Base-by-base conservation (phyloP, 2,113 vertebrate genomes). In the Gracilinanus agilis region DNA sequence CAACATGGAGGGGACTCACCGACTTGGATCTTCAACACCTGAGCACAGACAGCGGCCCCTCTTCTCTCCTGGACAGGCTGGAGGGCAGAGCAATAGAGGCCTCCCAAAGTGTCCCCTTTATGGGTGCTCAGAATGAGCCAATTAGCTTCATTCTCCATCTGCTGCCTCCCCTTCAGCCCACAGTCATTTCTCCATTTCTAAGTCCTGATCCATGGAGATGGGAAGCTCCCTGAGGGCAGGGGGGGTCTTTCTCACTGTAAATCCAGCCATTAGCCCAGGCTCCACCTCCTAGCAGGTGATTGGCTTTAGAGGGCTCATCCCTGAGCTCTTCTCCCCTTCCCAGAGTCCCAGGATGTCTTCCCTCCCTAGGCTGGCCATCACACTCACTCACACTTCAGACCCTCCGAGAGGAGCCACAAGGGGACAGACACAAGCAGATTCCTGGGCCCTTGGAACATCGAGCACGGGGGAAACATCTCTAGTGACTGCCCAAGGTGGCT, bases 361-460 rank as follows among this genome's bases (percentile, higher is more conserved):
- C 49, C 49, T 49, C 49, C 49, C 49, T 49, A 5, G 49, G 49
- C 49, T 49, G 49, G 49, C 49, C 49, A 5, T 49, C n/a, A n/a
- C n/a, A n/a, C n/a, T n/a, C n/a, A n/a, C n/a, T 49, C 49, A 5
- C 49, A 49, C 49, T 95, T 97, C 94, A 96, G 93, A 93, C 97
- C 93, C 44, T 96, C 94, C 9, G 24, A 95, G 97, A 97, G 90
- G 44, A 44, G 25, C 90, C 75, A 93, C 61, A 56, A 55, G 29
- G 54, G 92, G 92, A 27, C 55, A 93, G 96, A 97, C 96, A n/a
- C 83, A 67, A 93, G 92, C 75, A 94, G 90, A 3, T 0, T 13
- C 88, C 9, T 56, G 94, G 91, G 96, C 94, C 92, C 94, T 95
- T 92, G 90, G 56, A 91, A 54, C 8, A 44, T 34, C 94, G 91